A percentile compares a stretch with the other conserved stretches of the same genome.
phyloP scores from a whole-genome alignment of 2,888 invertebrate genomes.

The Eucriotettix oculatus region DNA sequence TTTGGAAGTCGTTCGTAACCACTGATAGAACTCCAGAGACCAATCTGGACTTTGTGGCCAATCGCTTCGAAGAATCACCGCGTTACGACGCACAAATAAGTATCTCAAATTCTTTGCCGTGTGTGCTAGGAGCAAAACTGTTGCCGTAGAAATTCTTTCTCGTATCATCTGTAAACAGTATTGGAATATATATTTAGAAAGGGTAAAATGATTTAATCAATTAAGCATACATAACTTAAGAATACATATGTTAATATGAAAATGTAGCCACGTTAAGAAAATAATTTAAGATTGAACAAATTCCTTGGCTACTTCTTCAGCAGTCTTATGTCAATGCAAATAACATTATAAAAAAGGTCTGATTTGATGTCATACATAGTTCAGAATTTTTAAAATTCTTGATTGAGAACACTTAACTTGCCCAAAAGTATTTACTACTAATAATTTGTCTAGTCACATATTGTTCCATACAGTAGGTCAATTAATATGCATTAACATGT shows the following conservation, averaged over 20 bases:
- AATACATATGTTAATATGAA: neutral
- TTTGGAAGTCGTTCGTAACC: constrained; percentile 42
- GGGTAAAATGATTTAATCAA: neutral
- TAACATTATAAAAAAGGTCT: too few species aligned
- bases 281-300: neutral
- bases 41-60: constrained; percentile 52
- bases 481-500: too few species aligned
- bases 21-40: constrained; percentile 45
- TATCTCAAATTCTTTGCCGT: constrained; percentile 42
- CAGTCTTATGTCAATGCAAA: too few species aligned
- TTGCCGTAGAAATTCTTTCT: constrained; percentile 61
- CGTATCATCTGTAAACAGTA: constrained; percentile 38
- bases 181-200: neutral
- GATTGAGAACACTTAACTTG: too few species aligned
- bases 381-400: too few species aligned
- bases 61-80: constrained; percentile 46
- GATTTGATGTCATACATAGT: too few species aligned
- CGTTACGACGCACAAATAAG: constrained; percentile 51
- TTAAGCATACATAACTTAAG: neutral
- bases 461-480: too few species aligned
- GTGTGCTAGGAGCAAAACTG: constrained; percentile 50
- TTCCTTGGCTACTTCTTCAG: too few species aligned
- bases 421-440: too few species aligned
- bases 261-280: neutral
- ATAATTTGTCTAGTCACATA: too few species aligned